Evolutionary conservation across 2,888 invertebrate genomes (phyloP).

Genomic region (Eupeodes luniger): DNA sequence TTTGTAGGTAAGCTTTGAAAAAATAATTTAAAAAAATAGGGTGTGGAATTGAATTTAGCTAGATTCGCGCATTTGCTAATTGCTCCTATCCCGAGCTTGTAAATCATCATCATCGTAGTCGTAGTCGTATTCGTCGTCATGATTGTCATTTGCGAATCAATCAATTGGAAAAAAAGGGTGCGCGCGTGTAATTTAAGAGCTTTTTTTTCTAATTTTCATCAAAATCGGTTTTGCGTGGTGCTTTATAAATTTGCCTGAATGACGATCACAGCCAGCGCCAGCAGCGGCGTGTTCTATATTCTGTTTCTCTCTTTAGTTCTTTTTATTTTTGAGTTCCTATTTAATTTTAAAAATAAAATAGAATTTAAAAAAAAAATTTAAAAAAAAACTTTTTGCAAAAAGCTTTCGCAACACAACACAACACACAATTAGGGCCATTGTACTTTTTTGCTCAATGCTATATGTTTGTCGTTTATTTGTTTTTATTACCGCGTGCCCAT

Average conservation of each 20-base stretch:
- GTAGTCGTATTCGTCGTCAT: slow-evolving; percentile 11
- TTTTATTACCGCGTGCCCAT: slow-evolving; percentile 56
- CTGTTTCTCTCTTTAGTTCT: slow-evolving; percentile 4
- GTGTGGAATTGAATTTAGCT: slow-evolving; percentile 56
- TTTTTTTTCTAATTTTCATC: slow-evolving; percentile 44
- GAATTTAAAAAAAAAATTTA: not conserved
- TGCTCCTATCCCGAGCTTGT: slow-evolving; percentile 21
- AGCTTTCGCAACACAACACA: slow-evolving; percentile 65
- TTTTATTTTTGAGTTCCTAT: slow-evolving; percentile 33
- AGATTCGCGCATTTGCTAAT: slow-evolving; percentile 31
- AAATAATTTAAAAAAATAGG: slow-evolving; percentile 45
- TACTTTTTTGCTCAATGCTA: slow-evolving; percentile 73
- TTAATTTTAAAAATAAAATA: slow-evolving; percentile 65
- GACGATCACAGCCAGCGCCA: slow-evolving; percentile 33
- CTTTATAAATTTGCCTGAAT: slow-evolving; percentile 29
- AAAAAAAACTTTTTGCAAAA: slow-evolving; percentile 63
- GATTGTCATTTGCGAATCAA: slow-evolving; percentile 60
- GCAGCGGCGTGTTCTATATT: slow-evolving; percentile 32
- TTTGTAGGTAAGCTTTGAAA: not conserved
- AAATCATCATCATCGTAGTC: slow-evolving; percentile 27
- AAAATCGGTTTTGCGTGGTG: slow-evolving; percentile 66
- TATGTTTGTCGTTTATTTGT: slow-evolving; percentile 61
- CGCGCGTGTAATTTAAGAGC: slow-evolving; percentile 73
- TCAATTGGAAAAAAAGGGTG: slow-evolving; percentile 75
- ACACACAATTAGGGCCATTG: slow-evolving; percentile 76